Percentiles rank a stretch among this genome's conserved stretches.
Evolutionary conservation across 2,797 vertebrate genomes (phyloP).

Genomic region (Eleutherodactylus coqui): DNA sequence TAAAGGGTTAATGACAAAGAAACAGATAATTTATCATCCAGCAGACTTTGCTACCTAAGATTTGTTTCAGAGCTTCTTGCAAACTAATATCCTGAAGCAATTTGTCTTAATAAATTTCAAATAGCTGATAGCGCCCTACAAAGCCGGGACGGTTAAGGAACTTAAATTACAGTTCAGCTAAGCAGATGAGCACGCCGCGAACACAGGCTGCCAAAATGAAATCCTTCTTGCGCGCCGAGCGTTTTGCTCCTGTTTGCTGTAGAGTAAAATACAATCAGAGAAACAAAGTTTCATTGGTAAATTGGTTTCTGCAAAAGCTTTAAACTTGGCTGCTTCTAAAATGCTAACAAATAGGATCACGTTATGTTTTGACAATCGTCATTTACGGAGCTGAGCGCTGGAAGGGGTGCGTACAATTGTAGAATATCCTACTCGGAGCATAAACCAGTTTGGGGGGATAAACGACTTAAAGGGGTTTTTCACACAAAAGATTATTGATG

Average conservation of each 20-base stretch:
- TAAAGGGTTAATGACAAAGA: slow-evolving; percentile 39
- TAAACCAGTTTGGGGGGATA: background rate
- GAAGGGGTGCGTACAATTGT: background rate
- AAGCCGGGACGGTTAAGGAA: slow-evolving; percentile 50
- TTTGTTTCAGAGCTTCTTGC: slow-evolving; percentile 51
- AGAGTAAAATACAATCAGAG: slow-evolving; percentile 26
- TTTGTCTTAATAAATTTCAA: slow-evolving; percentile 63
- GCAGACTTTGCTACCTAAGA: slow-evolving; percentile 35
- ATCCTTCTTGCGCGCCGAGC: slow-evolving; percentile 6
- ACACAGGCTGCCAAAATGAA: slow-evolving; percentile 33
- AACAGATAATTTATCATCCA: slow-evolving; percentile 52
- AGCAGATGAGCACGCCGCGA: slow-evolving; percentile 30
- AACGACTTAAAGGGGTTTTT: background rate
- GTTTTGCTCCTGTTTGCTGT: slow-evolving; percentile 11
- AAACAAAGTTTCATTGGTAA: slow-evolving; percentile 34
- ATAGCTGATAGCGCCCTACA: slow-evolving; percentile 55
- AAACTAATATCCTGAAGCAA: slow-evolving; percentile 61
- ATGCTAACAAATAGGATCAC: slow-evolving; percentile 15
- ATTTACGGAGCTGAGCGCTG: background rate
- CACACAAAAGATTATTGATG: background rate
- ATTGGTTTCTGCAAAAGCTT: background rate
- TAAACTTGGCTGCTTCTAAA: background rate
- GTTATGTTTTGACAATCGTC: slow-evolving; percentile 12
- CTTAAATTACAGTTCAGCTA: slow-evolving; percentile 58
- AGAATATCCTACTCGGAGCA: background rate